Percentiles rank a stretch among this genome's conserved stretches.
phyloP scores from a whole-genome alignment of 2,888 invertebrate species.

The Sialis lutaria region DNA sequence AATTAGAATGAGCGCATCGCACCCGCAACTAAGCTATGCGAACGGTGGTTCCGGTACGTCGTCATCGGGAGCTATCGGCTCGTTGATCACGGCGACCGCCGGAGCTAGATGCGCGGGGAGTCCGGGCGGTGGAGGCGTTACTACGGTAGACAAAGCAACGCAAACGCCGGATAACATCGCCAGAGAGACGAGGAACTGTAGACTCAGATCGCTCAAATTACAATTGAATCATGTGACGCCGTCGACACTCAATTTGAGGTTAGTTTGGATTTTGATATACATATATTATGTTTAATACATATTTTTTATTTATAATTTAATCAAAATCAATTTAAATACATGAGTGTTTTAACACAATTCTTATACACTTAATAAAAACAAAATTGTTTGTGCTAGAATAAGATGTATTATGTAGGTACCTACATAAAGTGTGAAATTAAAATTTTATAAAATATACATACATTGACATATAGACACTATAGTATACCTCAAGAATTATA shows the following conservation, averaged over 20 bases:
- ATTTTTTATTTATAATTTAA: background rate
- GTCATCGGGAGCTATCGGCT: constrained; percentile 12
- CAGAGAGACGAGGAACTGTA: constrained; percentile 44
- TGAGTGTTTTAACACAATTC: too few relatives aligned
- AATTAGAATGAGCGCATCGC: constrained; percentile 36
- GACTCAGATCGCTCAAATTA: constrained; percentile 34
- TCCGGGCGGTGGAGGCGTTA: constrained; percentile 10
- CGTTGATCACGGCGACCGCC: background rate
- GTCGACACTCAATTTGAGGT: constrained; percentile 41
- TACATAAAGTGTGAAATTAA: too few relatives aligned
- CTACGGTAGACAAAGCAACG: constrained; percentile 46
- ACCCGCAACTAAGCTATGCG: constrained; percentile 40
- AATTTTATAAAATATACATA: too few relatives aligned
- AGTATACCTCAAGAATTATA: too few relatives aligned
- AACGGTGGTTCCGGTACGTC: constrained; percentile 29
- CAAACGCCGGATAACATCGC: constrained; percentile 56
- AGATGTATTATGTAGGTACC: too few relatives aligned
- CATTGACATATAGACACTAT: too few relatives aligned
- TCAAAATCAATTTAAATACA: background rate
- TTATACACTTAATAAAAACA: too few relatives aligned
- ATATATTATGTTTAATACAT: too few relatives aligned
- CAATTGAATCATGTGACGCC: constrained; percentile 42
- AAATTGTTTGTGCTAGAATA: too few relatives aligned
- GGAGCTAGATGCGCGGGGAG: constrained; percentile 4
- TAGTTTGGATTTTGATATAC: constrained; percentile 10